A percentile compares a stretch with the other conserved stretches of the same genome.
These are phyloP conservation scores for Aspidiotus rigidus DNA, from an alignment of 2,888 invertebrate species.

Conservation along the genomic window DNA sequence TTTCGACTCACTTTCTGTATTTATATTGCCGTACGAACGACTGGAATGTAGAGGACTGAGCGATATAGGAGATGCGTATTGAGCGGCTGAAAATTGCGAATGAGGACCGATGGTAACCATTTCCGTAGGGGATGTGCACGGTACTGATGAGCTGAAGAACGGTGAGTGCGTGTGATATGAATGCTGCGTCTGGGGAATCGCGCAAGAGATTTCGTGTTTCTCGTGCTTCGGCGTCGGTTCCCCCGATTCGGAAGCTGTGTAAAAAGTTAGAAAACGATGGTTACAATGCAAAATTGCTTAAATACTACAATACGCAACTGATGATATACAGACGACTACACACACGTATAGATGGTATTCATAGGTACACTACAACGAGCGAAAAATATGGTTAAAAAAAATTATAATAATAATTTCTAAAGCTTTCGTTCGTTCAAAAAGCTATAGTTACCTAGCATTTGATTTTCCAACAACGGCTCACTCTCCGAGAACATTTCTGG, in stretches of 20 bases:
- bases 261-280: too few relatives aligned
- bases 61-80: conserved; percentile 44
- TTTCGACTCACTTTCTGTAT: too few relatives aligned
- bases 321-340: too few relatives aligned
- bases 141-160: too few relatives aligned
- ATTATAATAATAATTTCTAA: background rate
- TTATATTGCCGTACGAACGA: background rate
- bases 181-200: too few relatives aligned
- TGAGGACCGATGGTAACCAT: conserved; percentile 13
- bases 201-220: background rate
- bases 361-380: background rate
- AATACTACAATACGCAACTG: too few relatives aligned
- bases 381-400: background rate
- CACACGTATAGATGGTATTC: background rate
- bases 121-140: background rate
- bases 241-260: conserved; percentile 38
- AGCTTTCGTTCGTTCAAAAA: background rate
- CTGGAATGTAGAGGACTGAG: conserved; percentile 43
- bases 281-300: too few relatives aligned
- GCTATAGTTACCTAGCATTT: conserved; percentile 39
- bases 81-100: conserved; percentile 36
- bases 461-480: conserved; percentile 41
- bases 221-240: conserved; percentile 37
- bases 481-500: conserved; percentile 39
- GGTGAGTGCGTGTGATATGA: too few relatives aligned